phyloP scores from a whole-genome alignment of 2,797 vertebrate species.

The Sarcophilus harrisii region DNA sequence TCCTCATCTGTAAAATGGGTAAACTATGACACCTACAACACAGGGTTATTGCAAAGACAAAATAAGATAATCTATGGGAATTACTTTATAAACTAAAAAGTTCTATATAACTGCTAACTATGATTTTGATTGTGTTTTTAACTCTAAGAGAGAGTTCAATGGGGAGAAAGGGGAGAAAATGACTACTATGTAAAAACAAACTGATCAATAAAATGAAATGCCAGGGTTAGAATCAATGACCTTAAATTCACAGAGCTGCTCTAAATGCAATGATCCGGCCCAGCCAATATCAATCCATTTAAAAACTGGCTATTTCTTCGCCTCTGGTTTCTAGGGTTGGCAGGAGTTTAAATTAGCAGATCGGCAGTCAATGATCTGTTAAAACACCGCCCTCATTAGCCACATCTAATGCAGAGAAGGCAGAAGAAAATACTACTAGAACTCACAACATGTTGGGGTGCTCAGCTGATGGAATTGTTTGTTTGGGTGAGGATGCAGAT shows the following conservation, averaged over 20 bases:
- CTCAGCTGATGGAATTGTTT: conserved; percentile 14
- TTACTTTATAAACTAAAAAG: background rate
- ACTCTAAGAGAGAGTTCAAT: background rate
- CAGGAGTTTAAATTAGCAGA: conserved; percentile 6
- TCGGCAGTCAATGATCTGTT: conserved; percentile 57
- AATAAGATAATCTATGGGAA: background rate
- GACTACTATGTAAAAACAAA: background rate
- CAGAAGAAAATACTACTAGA: conserved; percentile 51
- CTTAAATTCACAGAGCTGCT: background rate
- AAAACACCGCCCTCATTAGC: conserved; percentile 57
- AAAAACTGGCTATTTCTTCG: background rate
- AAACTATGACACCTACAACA: background rate
- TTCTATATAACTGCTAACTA: background rate
- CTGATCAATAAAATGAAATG: background rate
- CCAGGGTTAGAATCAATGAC: background rate
- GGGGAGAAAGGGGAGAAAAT: background rate
- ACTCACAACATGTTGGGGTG: conserved; percentile 43
- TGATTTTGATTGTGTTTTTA: background rate
- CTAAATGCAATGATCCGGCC: background rate
- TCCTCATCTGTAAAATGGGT: background rate
- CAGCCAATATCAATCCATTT: background rate
- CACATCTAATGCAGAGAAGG: conserved; percentile 22
- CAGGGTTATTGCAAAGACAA: background rate
- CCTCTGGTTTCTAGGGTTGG: conserved; percentile 8
- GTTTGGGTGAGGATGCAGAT: conserved; percentile 51